These are phyloP conservation scores for Ophiothrix spiculata DNA, from an alignment of 35 echinoderm and acorn worm species.

Conservation along the genomic window DNA sequence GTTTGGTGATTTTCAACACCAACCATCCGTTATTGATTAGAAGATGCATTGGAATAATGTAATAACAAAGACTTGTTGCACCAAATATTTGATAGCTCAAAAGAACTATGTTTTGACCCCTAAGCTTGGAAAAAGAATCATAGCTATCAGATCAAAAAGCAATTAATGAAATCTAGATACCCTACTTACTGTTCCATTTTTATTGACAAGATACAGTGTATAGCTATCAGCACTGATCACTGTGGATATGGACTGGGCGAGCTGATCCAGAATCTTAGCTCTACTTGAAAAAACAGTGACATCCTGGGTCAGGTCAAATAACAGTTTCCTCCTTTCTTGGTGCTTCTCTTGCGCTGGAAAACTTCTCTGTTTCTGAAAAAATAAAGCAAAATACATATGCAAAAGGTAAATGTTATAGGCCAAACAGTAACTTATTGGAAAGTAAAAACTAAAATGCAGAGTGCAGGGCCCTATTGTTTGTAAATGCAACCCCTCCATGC, in stretches of 20 bases:
- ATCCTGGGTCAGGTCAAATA: constrained; percentile 65
- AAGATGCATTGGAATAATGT: too few relatives aligned
- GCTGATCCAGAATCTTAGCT: constrained; percentile 46
- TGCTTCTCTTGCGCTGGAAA: background rate
- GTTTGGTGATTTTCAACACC: too few relatives aligned
- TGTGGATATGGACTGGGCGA: constrained; percentile 42
- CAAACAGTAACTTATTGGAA: too few relatives aligned
- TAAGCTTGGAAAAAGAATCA: too few relatives aligned
- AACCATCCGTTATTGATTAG: too few relatives aligned
- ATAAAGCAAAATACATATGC: background rate
- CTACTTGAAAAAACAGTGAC: constrained; percentile 38
- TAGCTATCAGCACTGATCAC: constrained; percentile 53
- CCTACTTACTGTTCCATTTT: constrained; percentile 57
- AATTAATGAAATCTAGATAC: background rate
- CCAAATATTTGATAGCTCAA: too few relatives aligned
- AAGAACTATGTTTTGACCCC: too few relatives aligned
- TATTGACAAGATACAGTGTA: constrained; percentile 52
- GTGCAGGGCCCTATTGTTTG: too few relatives aligned
- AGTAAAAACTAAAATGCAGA: too few relatives aligned
- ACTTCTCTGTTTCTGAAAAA: background rate
- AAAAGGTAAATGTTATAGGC: background rate
- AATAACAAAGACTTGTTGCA: too few relatives aligned
- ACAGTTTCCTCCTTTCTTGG: constrained; percentile 53
- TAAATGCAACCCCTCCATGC: too few relatives aligned
- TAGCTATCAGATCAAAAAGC: too few relatives aligned